phyloP scores from a whole-genome alignment of 2,888 invertebrate species.

The Girardia tigrina region DNA sequence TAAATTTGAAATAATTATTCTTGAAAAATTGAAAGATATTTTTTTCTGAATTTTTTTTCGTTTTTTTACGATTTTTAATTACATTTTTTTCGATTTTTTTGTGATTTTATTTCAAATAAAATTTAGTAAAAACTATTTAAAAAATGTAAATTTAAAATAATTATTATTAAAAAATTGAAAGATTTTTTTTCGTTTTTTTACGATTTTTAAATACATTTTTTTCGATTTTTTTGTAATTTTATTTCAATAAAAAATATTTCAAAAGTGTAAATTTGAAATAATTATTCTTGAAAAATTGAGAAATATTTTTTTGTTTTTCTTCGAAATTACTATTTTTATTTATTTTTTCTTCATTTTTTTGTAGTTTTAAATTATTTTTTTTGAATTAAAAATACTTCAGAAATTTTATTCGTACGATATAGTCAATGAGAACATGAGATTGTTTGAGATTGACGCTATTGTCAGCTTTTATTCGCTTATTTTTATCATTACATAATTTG shows the following conservation, averaged over 20 bases:
- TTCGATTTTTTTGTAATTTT: too few species aligned
- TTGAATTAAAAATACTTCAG: too few species aligned
- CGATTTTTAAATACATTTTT: too few species aligned
- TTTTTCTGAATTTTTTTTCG: too few species aligned
- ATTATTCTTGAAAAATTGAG: not conserved
- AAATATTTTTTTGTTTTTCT: not conserved
- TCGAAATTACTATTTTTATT: not conserved
- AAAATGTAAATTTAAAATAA: not conserved
- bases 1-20: not conserved
- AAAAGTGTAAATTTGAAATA: not conserved
- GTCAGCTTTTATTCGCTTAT: too few species aligned
- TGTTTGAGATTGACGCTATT: too few species aligned
- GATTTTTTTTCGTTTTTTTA: not conserved
- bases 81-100: not conserved
- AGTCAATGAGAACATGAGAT: too few species aligned
- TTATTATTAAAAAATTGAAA: not conserved
- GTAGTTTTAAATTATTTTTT: too few species aligned
- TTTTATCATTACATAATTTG: too few species aligned
- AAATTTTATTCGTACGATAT: too few species aligned
- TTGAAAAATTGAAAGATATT: not conserved
- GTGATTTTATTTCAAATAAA: not conserved
- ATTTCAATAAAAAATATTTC: not conserved
- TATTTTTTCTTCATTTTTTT: too few species aligned
- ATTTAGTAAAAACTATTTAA: not conserved
- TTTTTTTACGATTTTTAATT: too few species aligned